Evolutionary conservation across 2,113 vertebrate genomes (phyloP).

Genomic region (Spilogale gracilis): DNA sequence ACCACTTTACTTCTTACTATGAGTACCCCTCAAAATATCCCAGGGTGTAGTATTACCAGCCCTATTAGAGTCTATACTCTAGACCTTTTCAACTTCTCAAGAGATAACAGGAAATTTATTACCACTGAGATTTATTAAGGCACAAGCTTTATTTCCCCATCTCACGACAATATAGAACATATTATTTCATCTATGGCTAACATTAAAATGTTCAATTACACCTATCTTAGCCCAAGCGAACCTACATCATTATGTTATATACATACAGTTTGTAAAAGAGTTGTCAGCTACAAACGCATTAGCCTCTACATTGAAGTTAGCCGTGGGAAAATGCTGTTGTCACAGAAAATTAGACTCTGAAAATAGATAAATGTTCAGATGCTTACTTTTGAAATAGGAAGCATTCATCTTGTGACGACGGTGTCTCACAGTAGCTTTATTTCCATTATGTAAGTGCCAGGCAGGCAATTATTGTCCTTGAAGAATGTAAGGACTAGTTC

Average conservation of each 20-base stretch:
- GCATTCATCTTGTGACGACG: constrained; percentile 3
- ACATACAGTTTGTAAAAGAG: neutral
- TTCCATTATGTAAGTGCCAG: neutral
- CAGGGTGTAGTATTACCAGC: too few species aligned
- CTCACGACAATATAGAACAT: neutral
- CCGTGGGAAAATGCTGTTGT: neutral
- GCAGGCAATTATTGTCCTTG: neutral
- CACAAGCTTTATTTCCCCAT: neutral
- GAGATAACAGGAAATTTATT: neutral
- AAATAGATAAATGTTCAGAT: constrained; percentile 6
- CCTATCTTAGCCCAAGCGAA: neutral
- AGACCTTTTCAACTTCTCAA: neutral
- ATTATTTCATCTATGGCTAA: neutral
- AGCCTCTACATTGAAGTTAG: neutral
- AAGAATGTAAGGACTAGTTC: neutral
- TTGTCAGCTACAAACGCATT: neutral
- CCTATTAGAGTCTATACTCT: neutral
- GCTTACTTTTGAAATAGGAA: constrained; percentile 44
- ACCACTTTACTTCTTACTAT: neutral
- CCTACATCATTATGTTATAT: neutral
- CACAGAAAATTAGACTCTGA: constrained; percentile 34
- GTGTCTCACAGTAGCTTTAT: neutral
- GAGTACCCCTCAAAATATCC: neutral
- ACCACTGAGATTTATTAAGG: neutral
- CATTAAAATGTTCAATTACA: neutral